Evolutionary conservation across 1,140 invertebrate species (phyloP).

Genomic region (Grapholita molesta): DNA sequence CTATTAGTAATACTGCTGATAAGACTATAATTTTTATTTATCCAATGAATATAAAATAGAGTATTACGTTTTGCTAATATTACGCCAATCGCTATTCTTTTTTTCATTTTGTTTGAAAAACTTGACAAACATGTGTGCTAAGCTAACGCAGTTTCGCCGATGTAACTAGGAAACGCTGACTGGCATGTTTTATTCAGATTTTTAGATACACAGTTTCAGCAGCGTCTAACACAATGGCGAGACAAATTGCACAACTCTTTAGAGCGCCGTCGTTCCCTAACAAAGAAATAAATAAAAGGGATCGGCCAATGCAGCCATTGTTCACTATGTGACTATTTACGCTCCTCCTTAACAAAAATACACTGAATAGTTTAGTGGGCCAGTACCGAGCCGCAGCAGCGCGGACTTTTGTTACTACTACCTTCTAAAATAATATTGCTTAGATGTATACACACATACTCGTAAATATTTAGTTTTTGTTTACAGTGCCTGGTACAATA

Average conservation of each 20-base stretch:
- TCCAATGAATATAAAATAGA: no score
- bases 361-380: neutral
- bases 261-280: neutral
- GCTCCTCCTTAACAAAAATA: neutral
- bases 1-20: no score
- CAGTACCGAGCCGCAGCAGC: no score
- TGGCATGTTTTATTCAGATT: neutral
- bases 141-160: neutral
- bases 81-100: no score
- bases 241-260: slow-evolving; percentile 5
- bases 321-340: neutral
- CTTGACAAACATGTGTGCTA: neutral
- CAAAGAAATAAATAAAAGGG: slow-evolving; percentile 13
- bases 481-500: no score
- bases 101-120: no score
- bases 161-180: neutral
- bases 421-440: no score
- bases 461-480: no score
- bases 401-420: no score
- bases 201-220: neutral
- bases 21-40: no score
- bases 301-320: neutral
- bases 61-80: no score
- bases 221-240: neutral
- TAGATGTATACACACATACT: no score